Evolutionary conservation across 2,888 invertebrate species (phyloP), one percentile per base, ranked within the genome.

Genomic region (Erpobdella octoculata): DNA sequence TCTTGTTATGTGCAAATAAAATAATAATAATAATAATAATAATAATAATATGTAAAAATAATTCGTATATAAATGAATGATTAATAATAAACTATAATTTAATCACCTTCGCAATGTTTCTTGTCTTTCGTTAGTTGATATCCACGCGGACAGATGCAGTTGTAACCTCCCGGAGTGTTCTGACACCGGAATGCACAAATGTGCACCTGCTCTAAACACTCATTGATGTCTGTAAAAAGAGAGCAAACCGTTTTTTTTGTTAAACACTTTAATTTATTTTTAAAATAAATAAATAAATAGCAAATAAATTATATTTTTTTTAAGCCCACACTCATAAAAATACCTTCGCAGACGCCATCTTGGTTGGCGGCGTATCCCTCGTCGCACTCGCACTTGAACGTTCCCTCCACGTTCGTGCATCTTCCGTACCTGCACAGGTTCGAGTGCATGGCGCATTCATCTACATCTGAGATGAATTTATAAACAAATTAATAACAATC

Each of bases 131-230:
- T 90, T 73, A 92, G 83, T 37, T 88, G 87, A 83, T 91, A 92
- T 2, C 92, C 92, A 83, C 89, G 91, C 0, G 92, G 92, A 81
- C 92, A 92, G 75, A 91, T 89, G 84, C 92, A 92, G 75, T 89
- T 86, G 86, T 89, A 92, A 8, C 91, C 90, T 46, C 91, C 91
- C 4, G 88, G 88, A 59, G 89, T 89, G 84, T 85, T 92, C 84
- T 91, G 90, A 82, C 92, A 92, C 38, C 92, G 87, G 86, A 91
- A 92, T 6, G 91, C 90, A 81, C 92, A 92, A 78, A 88, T 86
- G 78, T 90, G 89, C 38, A 89, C 88, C 31, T 89, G 86, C 78
- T 91, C 90, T 66, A 87, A 85, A 79, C 92, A 92, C 83, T 91
- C 91, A 82, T 91, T 90, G 66, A 90, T 88, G 80, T 91, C 91